These are phyloP conservation scores for Pterobdella sp. DNA, from an alignment of 2,888 invertebrate genomes.

Conservation along the genomic window DNA sequence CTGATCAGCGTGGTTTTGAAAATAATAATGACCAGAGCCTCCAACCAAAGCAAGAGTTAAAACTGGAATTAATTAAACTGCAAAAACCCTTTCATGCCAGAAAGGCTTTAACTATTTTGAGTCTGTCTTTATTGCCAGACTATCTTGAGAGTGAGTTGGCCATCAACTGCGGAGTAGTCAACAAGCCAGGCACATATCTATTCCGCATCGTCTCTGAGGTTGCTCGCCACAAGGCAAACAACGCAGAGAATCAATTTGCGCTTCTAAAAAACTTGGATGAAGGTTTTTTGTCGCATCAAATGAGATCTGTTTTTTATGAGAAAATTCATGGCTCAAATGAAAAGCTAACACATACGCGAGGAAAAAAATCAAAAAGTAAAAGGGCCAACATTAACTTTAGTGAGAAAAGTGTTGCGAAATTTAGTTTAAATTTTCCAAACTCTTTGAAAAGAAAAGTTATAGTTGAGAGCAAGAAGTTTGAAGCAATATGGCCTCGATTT, in stretches of 20 bases:
- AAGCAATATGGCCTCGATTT: neutral
- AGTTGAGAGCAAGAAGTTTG: neutral
- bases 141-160: constrained; percentile 11
- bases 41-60: neutral
- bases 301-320: no score
- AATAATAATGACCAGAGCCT: neutral
- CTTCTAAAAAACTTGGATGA: no score
- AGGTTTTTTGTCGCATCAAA: no score
- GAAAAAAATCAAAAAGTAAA: no score
- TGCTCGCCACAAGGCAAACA: no score
- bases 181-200: constrained; percentile 13
- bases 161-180: constrained; percentile 22
- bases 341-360: no score
- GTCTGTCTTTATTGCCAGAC: neutral
- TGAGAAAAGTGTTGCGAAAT: no score
- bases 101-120: neutral
- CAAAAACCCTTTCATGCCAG: neutral
- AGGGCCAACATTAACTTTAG: no score
- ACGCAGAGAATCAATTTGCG: no score
- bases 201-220: constrained; percentile 10
- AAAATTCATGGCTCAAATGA: no score
- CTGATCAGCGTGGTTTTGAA: neutral
- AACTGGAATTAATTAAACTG: neutral
- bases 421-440: no score
- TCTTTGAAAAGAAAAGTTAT: neutral